These are phyloP conservation scores for Typhlichthys subterraneus DNA, from an alignment of 2,797 vertebrate genomes.

Conservation along the genomic window DNA sequence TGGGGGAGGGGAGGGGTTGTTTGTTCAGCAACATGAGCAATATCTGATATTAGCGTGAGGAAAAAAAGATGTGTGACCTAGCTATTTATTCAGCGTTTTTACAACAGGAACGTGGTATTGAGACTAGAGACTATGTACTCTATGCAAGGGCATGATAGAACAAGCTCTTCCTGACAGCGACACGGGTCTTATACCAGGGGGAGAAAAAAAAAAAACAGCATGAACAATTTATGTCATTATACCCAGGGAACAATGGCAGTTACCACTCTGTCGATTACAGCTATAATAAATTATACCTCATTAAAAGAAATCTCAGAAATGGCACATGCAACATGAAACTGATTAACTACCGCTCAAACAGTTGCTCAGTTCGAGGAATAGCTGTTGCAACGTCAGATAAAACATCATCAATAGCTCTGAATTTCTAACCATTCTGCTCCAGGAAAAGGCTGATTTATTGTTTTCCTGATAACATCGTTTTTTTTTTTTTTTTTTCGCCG, in stretches of 20 bases:
- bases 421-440: constrained; percentile 29
- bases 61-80: too few species aligned
- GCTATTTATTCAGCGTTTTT: too few species aligned
- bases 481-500: constrained; percentile 8
- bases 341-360: constrained; percentile 60
- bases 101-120: too few species aligned
- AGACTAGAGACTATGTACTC: neutral
- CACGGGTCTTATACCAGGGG: constrained; percentile 20
- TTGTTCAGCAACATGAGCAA: too few species aligned
- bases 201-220: constrained; percentile 21
- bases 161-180: constrained; percentile 20
- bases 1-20: too few species aligned
- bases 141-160: constrained; percentile 33
- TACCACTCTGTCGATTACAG: constrained; percentile 41
- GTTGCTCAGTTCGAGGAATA: constrained; percentile 56
- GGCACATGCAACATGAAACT: constrained; percentile 52
- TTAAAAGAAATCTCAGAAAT: constrained; percentile 62
- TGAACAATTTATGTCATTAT: constrained; percentile 44
- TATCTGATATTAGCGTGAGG: too few species aligned
- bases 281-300: constrained; percentile 50
- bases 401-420: constrained; percentile 49
- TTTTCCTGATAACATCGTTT: constrained; percentile 31
- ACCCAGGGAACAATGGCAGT: constrained; percentile 36
- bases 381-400: constrained; percentile 42
- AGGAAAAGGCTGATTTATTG: constrained; percentile 29